Evolutionary conservation across 1,140 invertebrate genomes (phyloP).

Genomic region (Solenopsis invicta): DNA sequence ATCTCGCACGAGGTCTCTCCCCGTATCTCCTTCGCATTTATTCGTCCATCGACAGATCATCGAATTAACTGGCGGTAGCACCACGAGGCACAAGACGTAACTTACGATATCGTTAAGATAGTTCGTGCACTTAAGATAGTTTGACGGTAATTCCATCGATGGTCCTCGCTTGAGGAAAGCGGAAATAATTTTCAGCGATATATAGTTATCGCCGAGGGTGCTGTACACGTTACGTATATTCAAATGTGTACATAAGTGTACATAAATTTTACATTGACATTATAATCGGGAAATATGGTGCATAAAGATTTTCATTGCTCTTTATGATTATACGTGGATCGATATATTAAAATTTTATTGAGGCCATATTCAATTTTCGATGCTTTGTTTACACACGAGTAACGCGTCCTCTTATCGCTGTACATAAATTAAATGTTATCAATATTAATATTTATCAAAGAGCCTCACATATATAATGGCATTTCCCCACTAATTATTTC

Average conservation of each 20-base stretch:
- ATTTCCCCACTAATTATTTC: constrained; percentile 44
- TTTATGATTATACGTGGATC: not conserved
- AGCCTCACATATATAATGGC: constrained; percentile 29
- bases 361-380: constrained; percentile 37
- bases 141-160: constrained; percentile 72
- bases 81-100: constrained; percentile 50
- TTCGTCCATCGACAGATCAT: constrained; percentile 24
- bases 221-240: not conserved
- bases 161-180: constrained; percentile 21
- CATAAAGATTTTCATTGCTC: constrained; percentile 31
- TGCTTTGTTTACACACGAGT: constrained; percentile 42
- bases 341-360: constrained; percentile 34
- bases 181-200: constrained; percentile 19
- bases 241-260: not conserved
- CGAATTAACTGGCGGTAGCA: constrained; percentile 63
- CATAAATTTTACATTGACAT: constrained; percentile 17
- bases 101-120: constrained; percentile 66
- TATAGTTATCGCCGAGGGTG: not conserved
- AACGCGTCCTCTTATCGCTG: constrained; percentile 35
- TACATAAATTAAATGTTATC: constrained; percentile 54
- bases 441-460: constrained; percentile 59
- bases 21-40: not conserved
- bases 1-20: not conserved
- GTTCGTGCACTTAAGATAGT: constrained; percentile 43
- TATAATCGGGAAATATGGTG: constrained; percentile 21